Conservation (phyloP, 2,888 invertebrate genomes). For the Linyphia triangularis region DNA sequence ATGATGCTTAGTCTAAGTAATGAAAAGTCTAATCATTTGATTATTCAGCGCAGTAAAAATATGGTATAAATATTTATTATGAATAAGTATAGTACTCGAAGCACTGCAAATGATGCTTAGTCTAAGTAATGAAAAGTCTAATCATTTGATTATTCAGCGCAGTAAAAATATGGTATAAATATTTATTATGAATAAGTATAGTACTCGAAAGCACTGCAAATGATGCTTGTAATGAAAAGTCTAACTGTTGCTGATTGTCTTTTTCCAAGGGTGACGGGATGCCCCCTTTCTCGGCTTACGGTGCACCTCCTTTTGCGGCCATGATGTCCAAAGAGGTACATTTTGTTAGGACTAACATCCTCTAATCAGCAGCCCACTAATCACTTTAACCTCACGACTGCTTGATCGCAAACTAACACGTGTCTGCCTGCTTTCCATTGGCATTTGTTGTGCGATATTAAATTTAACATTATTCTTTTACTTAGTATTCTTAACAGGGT, state of each 20-base stretch:
- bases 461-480: too few species aligned
- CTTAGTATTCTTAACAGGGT: too few species aligned
- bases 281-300: conserved; percentile 56
- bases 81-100: too few species aligned
- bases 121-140: too few species aligned
- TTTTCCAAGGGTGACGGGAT: conserved; percentile 72
- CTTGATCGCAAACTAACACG: background rate
- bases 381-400: background rate
- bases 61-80: too few species aligned
- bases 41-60: too few species aligned
- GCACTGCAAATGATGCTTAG: too few species aligned
- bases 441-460: background rate
- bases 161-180: background rate
- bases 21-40: too few species aligned
- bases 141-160: background rate
- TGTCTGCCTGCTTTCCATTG: too few species aligned
- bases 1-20: too few species aligned
- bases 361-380: conserved; percentile 18
- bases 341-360: conserved; percentile 30
- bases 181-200: background rate
- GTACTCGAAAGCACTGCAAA: too few species aligned
- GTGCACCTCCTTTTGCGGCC: conserved; percentile 58
- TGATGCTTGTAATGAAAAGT: background rate
- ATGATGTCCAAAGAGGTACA: conserved; percentile 72
- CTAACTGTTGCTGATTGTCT: conserved; percentile 57